Evolutionary conservation across 2,113 vertebrate genomes (phyloP).

Genomic region (Gambusia holbrooki): DNA sequence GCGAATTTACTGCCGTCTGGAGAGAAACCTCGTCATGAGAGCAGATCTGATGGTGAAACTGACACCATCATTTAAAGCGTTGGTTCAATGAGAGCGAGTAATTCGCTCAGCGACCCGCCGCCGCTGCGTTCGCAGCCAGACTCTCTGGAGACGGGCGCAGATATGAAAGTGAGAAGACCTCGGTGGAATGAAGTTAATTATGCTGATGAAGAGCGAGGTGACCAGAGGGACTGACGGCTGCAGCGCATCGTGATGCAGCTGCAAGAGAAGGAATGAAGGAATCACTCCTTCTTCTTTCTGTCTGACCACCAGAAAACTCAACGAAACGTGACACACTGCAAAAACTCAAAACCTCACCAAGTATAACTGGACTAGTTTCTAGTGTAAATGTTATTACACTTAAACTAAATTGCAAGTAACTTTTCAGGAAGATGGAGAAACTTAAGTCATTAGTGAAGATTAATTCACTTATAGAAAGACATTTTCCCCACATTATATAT

Average conservation of each 20-base stretch:
- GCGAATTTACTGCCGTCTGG: background rate
- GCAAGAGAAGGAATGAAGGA: background rate
- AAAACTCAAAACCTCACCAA: too few species aligned
- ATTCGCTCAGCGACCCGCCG: constrained; percentile 23
- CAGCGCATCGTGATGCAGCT: constrained; percentile 8
- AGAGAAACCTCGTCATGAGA: constrained; percentile 11
- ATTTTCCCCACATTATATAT: too few species aligned
- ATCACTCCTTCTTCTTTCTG: background rate
- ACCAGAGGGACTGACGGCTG: constrained; percentile 35
- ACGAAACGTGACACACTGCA: background rate
- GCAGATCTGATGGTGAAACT: constrained; percentile 2
- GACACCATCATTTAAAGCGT: constrained; percentile 1
- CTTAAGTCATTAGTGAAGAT: too few species aligned
- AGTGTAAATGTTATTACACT: too few species aligned
- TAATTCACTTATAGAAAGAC: too few species aligned
- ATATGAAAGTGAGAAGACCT: constrained; percentile 67
- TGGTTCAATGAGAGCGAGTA: constrained; percentile 15
- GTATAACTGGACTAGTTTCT: too few species aligned
- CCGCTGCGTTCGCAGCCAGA: background rate
- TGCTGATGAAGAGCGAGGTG: constrained; percentile 55
- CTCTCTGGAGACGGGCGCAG: constrained; percentile 60
- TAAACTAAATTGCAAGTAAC: too few species aligned
- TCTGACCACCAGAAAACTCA: background rate
- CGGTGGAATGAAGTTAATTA: constrained; percentile 66
- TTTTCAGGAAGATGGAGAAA: too few species aligned